Base-by-base conservation (phyloP, 2,113 vertebrate species). In the Perca fluviatilis region DNA sequence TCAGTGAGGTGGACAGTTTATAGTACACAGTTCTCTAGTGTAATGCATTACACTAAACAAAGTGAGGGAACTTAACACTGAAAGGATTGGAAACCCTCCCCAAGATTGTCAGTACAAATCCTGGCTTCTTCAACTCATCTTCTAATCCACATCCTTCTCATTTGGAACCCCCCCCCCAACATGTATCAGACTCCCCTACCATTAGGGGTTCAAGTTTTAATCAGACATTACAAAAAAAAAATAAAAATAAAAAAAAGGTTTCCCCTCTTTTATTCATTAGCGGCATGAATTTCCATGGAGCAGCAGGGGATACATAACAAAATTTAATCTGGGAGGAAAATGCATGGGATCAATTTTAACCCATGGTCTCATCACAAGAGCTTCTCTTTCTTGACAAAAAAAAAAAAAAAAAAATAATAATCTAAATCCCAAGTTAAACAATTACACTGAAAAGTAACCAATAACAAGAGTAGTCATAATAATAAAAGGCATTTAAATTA, bases 401-500 rank as follows among this genome's bases (percentile, higher is more conserved):
- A 84, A 77, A 87, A 91, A 73, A 65, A 25, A 14, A 23, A n/a
- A n/a, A n/a, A n/a, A n/a, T n/a, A n/a, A n/a, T n/a, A n/a, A 8
- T 58, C 61, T 54, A 54, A 91, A 87, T 65, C 54, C 62, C 7
- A 82, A 57, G 9, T 86, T 77, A 47, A 84, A 87, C 86, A 85
- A 80, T 83, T 73, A 92, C 86, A 89, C 83, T 71, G n/a, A 88
- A 90, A 90, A 82, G 63, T 66, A 89, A 88, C 86, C 54, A 72
- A 89, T 85, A 88, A 82, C 77, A 86, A 88, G 72, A 91, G 77
- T 81, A 75, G 76, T 92, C 84, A 74, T 79, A 73, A 63, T 86
- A 66, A 76, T 77, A 87, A 92, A 95, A 96, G 94, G 94, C 94
- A 89, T 93, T 94, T 92, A 82, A 83, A 90, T 88, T 93, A 5